Conservation (phyloP, 2,888 invertebrate species). For the Ceriagrion tenellum region DNA sequence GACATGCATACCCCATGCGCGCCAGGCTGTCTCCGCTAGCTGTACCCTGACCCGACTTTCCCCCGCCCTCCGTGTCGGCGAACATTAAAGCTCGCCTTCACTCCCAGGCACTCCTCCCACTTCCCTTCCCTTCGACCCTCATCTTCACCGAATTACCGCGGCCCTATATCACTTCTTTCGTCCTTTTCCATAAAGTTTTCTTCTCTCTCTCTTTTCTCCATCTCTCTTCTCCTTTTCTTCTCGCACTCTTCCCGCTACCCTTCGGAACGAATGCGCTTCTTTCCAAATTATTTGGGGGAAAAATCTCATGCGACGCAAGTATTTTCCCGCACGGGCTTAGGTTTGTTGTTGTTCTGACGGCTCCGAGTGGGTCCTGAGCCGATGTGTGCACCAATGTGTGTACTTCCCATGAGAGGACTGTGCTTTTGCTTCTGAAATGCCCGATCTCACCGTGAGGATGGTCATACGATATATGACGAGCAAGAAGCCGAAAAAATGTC, state of each 20-base stretch:
- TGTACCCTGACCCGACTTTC: not conserved
- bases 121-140: not conserved
- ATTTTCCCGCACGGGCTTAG: not conserved
- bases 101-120: not conserved
- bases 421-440: too few species aligned
- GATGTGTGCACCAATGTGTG: too few species aligned
- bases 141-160: conserved; percentile 19
- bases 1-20: not conserved
- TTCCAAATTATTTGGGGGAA: not conserved
- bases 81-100: not conserved
- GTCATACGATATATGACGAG: too few species aligned
- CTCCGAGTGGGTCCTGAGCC: too few species aligned
- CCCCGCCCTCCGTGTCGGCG: not conserved
- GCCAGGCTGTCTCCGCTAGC: not conserved
- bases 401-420: too few species aligned
- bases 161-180: conserved; percentile 1
- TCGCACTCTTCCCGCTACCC: not conserved
- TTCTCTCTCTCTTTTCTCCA: not conserved
- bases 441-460: too few species aligned
- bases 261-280: not conserved
- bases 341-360: too few species aligned
- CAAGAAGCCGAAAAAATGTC: too few species aligned
- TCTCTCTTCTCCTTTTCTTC: not conserved
- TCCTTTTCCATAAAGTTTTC: not conserved
- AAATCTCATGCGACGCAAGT: not conserved